A percentile compares a stretch with the other conserved stretches of the same genome.
Evolutionary conservation across 2,113 vertebrate genomes (phyloP).

Genomic region (Podilymbus podiceps): DNA sequence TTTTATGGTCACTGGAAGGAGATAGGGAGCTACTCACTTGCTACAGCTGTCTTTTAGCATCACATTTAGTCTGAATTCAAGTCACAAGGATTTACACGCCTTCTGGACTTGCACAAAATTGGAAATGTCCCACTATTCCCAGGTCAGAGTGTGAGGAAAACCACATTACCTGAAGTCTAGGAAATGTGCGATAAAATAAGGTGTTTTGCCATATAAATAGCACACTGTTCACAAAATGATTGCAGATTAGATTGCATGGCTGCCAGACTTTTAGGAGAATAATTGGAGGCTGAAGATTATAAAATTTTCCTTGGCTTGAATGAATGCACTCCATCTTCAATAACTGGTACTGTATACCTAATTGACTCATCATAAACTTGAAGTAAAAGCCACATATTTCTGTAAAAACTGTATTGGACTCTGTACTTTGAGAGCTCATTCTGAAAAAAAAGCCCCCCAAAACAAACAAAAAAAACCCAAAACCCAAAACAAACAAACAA

Average conservation of each 20-base stretch:
- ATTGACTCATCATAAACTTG: not conserved
- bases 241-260: not conserved
- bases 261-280: not conserved
- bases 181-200: not conserved
- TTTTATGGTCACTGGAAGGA: not conserved
- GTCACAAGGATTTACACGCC: not conserved
- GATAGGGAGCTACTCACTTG: not conserved
- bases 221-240: not conserved
- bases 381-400: not conserved
- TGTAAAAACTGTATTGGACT: not conserved
- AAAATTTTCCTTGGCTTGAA: not conserved
- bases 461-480: too few species aligned
- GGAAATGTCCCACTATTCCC: not conserved
- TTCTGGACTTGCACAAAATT: not conserved
- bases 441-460: fast-evolving
- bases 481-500: too few species aligned
- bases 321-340: not conserved
- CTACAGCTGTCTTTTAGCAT: not conserved
- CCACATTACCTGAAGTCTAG: not conserved
- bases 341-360: not conserved
- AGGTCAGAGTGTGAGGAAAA: not conserved
- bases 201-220: not conserved
- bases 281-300: not conserved
- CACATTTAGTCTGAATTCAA: not conserved
- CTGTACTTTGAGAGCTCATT: not conserved